Conservation (phyloP, 92 coral and sea anemone species). For the Parazoanthus darwini region DNA sequence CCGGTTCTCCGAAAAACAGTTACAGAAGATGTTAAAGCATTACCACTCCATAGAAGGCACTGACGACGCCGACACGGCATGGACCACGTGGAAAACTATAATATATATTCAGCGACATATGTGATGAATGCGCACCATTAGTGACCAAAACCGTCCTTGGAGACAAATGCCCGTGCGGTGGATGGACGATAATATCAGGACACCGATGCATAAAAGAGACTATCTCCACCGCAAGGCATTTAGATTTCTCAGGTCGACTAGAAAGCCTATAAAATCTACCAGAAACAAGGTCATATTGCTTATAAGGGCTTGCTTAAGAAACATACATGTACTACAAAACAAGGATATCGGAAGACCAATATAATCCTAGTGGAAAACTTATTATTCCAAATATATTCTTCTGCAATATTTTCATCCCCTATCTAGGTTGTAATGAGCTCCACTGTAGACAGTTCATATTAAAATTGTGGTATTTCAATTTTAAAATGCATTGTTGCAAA, state of each 20-base stretch:
- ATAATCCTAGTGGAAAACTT: conserved; percentile 47
- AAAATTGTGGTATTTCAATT: too few relatives aligned
- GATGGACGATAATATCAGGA: conserved; percentile 50
- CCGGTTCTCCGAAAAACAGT: conserved; percentile 19
- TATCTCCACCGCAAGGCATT: conserved; percentile 49
- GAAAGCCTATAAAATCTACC: conserved; percentile 38
- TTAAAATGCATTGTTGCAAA: too few relatives aligned
- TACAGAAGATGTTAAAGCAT: conserved; percentile 36
- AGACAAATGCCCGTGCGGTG: conserved; percentile 49
- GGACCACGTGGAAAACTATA: conserved; percentile 54
- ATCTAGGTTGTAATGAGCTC: too few relatives aligned
- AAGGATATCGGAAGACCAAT: conserved; percentile 20
- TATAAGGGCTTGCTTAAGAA: conserved; percentile 32
- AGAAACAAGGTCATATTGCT: neutral
- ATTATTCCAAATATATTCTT: too few relatives aligned
- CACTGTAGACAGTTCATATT: too few relatives aligned
- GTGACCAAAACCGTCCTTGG: conserved; percentile 42
- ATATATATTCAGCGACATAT: conserved; percentile 33
- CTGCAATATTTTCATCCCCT: too few relatives aligned
- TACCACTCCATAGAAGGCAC: conserved; percentile 45
- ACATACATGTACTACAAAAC: conserved; percentile 41
- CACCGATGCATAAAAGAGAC: conserved; percentile 50
- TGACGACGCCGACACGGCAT: conserved; percentile 53
- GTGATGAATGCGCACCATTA: conserved; percentile 50
- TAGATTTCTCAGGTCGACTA: conserved; percentile 39